Base-by-base conservation (phyloP, 2,113 vertebrate species). In the Rhinogobius similis region DNA sequence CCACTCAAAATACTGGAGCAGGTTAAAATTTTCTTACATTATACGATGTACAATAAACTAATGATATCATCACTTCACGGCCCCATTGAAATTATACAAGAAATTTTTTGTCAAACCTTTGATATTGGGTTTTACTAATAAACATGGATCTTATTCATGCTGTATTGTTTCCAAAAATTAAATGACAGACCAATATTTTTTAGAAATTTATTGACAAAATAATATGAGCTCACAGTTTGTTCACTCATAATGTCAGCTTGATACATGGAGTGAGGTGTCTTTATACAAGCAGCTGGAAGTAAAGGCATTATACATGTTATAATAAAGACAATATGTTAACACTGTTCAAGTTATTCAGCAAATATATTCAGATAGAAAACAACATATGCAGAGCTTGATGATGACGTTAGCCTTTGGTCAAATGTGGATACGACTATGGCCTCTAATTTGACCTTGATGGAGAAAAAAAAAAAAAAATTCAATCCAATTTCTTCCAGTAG, bases 341-440 rank as follows among this genome's bases (percentile, higher is more conserved):
- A 86, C 84, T 88, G 83, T 79, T 87, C 82, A 78, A 84, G 65
- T 86, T 82, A 71, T 74, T 80, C 50, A 59, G 27, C 75, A 59
- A 67, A 36, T 5, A n/a, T 36, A 61, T 21, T 61, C 29, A 20
- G 23, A 55, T 4, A 1, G 4, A 12, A 26, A 26, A 26, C 23
- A 2, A 7, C 46, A 50, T 10, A n/a, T 21, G 10, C 46, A 50
- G 20, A 48, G 46, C 46, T 44, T 20, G 46, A 50, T 20, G 9
- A 16, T 21, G 3, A 50, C 46, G 21, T 16, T 3, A 50, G 46
- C 20, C 46, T 50, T 50, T 2, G 46, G 46, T 50, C 20, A 50
- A 21, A 50, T n/a, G n/a, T n/a, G n/a, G 43, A 20, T 6, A 46
- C n/a, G n/a, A n/a, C n/a, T n/a, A 46, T 6, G 5, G 44, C 44